Evolutionary conservation across 2,113 vertebrate genomes (phyloP), one percentile per base, ranked within the genome.

Genomic region (Parus major): DNA sequence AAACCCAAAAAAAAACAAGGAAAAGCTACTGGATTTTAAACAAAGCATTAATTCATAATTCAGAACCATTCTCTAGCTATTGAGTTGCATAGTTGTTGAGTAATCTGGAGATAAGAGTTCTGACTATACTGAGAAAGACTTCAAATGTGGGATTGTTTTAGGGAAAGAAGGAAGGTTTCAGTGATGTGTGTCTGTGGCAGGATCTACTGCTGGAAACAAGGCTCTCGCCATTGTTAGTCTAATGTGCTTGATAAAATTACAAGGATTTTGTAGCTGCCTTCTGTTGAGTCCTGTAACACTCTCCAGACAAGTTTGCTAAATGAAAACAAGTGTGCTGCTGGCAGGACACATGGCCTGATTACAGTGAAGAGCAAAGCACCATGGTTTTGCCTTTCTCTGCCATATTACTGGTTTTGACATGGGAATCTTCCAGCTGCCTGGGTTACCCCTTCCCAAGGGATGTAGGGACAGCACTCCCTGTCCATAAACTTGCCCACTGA

Each of bases 251-350:
- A 94, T 59, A 77, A 92, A 95, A 93, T 82, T 63, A 77, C 29
- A 66, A 35, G 79, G 93, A 93, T 83, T 88, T 90, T 77, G 72
- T 63, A 92, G 68, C 72, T 94, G 92, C 64, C 60, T 73, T 88
- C 33, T 18, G 12, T 14, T 44, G 71, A 96, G 35, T n/a, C 49
- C 70, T 80, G 4, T 50, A 90, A 91, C 33, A 59, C 19, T 65
- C 50, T 80, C 82, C 90, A 94, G 84, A 90, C 2, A 13, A 88
- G 87, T 57, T 15, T 23, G 23, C 70, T 83, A 88, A 92, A 91
- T 63, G 78, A 92, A 90, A 92, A 39, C 82, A 78, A 81, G 55
- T 46, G 69, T 24, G 70, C 57, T 91, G 49, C 81, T 79, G 77
- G 72, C 60, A 65, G 59, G 39, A 70, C 39, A 50, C 47, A 31